Percentiles rank a stretch among this genome's conserved stretches.
These are phyloP conservation scores for Eonycteris spelaea DNA, from an alignment of 2,113 vertebrate species.

Conservation along the genomic window DNA sequence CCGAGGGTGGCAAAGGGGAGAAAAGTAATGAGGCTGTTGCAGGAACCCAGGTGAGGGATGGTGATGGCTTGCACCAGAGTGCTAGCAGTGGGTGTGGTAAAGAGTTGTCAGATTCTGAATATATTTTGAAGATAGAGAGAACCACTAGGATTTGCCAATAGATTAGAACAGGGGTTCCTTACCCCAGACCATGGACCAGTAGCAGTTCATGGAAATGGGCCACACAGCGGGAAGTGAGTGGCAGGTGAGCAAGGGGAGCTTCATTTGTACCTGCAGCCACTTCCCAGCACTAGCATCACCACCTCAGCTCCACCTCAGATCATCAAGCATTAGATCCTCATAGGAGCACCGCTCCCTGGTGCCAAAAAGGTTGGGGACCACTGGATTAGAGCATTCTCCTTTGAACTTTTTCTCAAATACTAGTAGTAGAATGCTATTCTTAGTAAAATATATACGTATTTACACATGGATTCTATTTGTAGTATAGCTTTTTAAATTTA, in stretches of 20 bases:
- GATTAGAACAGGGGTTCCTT: not conserved
- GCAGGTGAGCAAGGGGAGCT: no score
- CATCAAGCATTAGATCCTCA: no score
- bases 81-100: no score
- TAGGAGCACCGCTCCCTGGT: no score
- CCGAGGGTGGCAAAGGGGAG: not conserved
- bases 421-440: not conserved
- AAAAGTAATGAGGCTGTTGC: not conserved
- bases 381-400: not conserved
- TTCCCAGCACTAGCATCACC: no score
- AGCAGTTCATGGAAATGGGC: no score
- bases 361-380: no score
- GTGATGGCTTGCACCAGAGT: not conserved
- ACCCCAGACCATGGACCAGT: no score
- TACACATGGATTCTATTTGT: not conserved
- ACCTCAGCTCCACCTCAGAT: no score
- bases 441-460: not conserved
- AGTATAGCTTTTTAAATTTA: not conserved
- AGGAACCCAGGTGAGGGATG: not conserved
- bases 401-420: not conserved
- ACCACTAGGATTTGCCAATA: not conserved
- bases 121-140: not conserved
- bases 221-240: no score
- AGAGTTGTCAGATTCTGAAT: not conserved
- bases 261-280: no score